Conservation (phyloP, 2,888 invertebrate species). For the Liopterus haemorrhoidalis region DNA sequence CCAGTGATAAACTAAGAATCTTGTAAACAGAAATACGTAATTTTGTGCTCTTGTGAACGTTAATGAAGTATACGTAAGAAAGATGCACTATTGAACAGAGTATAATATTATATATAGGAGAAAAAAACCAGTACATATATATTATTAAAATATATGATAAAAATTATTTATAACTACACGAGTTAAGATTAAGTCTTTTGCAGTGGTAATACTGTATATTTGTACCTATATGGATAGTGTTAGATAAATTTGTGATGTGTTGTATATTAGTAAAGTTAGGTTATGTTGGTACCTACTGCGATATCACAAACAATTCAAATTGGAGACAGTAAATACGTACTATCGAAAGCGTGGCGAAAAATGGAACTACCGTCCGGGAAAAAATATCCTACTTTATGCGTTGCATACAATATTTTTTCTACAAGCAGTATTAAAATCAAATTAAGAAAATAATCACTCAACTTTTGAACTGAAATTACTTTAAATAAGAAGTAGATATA, state of each 20-base stretch:
- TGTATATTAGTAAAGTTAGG: conserved; percentile 43
- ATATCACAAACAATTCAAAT: background rate
- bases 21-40: conserved; percentile 25
- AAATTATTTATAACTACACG: conserved; percentile 24
- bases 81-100: conserved; percentile 18
- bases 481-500: no score
- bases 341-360: background rate
- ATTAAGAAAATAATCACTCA: no score
- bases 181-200: conserved; percentile 19
- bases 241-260: conserved; percentile 49
- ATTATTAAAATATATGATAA: conserved; percentile 12
- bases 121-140: conserved; percentile 16
- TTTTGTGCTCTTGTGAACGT: conserved; percentile 18
- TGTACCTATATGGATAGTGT: conserved; percentile 49
- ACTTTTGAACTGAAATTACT: no score
- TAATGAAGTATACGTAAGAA: conserved; percentile 22
- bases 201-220: conserved; percentile 45
- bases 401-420: no score
- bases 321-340: background rate
- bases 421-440: no score
- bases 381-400: no score
- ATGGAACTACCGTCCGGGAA: no score
- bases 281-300: conserved; percentile 21
- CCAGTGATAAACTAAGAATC: conserved; percentile 18
- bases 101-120: conserved; percentile 19